Evolutionary conservation across 2,797 vertebrate species (phyloP).

Genomic region (Antennarius maculatus): DNA sequence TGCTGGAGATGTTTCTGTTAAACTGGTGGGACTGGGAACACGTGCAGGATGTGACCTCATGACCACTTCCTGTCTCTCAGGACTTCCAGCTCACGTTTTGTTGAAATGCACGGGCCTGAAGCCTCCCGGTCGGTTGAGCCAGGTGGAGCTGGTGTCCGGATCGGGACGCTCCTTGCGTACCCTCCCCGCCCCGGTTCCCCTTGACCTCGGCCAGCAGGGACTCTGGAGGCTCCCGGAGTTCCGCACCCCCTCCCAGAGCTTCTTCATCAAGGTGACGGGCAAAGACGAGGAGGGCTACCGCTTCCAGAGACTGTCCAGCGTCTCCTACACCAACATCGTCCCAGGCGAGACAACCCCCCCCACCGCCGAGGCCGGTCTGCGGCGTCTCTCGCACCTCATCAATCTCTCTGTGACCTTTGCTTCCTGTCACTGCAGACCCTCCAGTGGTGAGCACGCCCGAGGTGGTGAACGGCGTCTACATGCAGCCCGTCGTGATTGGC

Average conservation of each 20-base stretch:
- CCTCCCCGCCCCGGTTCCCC: slow-evolving; percentile 73
- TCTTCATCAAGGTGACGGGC: slow-evolving; percentile 91
- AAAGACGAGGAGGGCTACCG: slow-evolving; percentile 85
- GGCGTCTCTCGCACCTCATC: slow-evolving; percentile 61
- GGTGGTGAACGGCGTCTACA: slow-evolving; percentile 82
- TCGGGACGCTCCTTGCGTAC: slow-evolving; percentile 85
- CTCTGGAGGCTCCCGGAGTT: slow-evolving; percentile 89
- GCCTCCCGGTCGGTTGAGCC: slow-evolving; percentile 83
- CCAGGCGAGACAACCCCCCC: slow-evolving; percentile 79
- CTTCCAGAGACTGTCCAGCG: slow-evolving; percentile 91
- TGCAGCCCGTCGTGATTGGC: slow-evolving; percentile 81
- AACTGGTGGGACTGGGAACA: slow-evolving; percentile 10
- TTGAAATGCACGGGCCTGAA: slow-evolving; percentile 89
- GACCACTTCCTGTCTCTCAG: slow-evolving; percentile 69
- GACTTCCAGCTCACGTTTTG: slow-evolving; percentile 87
- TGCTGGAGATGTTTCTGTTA: slow-evolving; percentile 51
- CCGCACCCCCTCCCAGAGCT: slow-evolving; percentile 85
- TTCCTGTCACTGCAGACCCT: slow-evolving; percentile 71
- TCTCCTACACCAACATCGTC: slow-evolving; percentile 89
- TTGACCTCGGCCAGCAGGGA: slow-evolving; percentile 79
- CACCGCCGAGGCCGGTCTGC: slow-evolving; percentile 25
- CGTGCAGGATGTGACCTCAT: slow-evolving; percentile 23
- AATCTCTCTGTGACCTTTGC: slow-evolving; percentile 51
- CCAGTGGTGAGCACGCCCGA: slow-evolving; percentile 88
- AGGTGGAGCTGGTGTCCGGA: slow-evolving; percentile 87